Base-by-base conservation (phyloP, 2,113 vertebrate genomes). In the Antennarius striatus region DNA sequence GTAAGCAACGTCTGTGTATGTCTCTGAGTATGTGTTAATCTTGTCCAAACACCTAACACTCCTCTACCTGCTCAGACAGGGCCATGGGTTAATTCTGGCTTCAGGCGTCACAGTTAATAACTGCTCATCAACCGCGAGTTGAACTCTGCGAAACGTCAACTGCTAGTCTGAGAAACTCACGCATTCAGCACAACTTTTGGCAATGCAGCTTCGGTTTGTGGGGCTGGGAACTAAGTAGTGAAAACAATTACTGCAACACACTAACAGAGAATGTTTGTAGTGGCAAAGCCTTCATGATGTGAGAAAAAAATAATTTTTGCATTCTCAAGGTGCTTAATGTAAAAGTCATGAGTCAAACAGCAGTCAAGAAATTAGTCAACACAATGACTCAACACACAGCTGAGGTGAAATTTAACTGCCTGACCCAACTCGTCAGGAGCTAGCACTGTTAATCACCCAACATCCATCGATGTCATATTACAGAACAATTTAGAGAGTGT, bases 21-120 rank as follows among this genome's bases (percentile, higher is more conserved):
- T 82, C 63, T 71, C 65, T 81, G 75, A 84, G 73, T 86, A 82
- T 79, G 85, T 84, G 84, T 83, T 91, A 89, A 92, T 91, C 88
- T 80, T 65, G 73, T 82, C 67, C 77, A 87, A 89, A 90, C 91
- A 90, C 88, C 88, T 80, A 85, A 83, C 88, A 73, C 85, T 87
- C 71, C 73, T 79, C 79, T 90, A 90, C 91, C 92, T 92, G 92
- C 90, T 88, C 87, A 91, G 90, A 90, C 91, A 91, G 79, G 86
- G 91, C 89, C 80, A 86, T 69, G 79, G 90, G 92, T 93, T 92
- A 92, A 92, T 89, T 91, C 91, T 86, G 83, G 79, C 91, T 83
- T 85, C 61, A 80, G 87, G 90, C 87, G 4, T 80, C 56, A n/a
- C 68, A 73, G 75, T 85, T 91, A 91, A 91, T 91, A 86, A 90